These are phyloP conservation scores for Drosophila melanosoma DNA, from an alignment of 2,888 invertebrate genomes.

Conservation along the genomic window DNA sequence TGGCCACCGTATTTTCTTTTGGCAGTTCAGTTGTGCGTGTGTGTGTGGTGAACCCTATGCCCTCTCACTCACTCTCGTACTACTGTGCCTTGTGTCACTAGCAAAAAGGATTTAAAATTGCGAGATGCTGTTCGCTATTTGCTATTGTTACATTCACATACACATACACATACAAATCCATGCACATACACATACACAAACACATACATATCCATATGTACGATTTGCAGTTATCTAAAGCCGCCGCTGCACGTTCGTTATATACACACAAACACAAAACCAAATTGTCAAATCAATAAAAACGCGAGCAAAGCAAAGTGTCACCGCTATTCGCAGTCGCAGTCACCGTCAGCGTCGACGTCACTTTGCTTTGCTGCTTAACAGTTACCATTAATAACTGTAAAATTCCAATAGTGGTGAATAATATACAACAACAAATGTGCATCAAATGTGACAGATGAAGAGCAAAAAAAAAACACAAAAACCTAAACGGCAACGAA, in stretches of 20 bases:
- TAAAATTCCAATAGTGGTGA: slow-evolving; percentile 40
- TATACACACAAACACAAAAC: slow-evolving; percentile 11
- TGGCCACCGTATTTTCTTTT: slow-evolving; percentile 69
- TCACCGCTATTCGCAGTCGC: slow-evolving; percentile 30
- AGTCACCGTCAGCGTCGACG: slow-evolving; percentile 16
- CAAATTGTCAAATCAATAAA: slow-evolving; percentile 68
- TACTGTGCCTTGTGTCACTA: slow-evolving; percentile 11
- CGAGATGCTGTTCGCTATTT: slow-evolving; percentile 47
- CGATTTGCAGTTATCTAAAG: slow-evolving; percentile 59
- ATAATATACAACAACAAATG: slow-evolving; percentile 16
- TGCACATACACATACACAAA: not conserved
- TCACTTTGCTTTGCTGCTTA: slow-evolving; percentile 21
- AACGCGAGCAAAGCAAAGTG: slow-evolving; percentile 57
- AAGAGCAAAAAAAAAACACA: slow-evolving; percentile 5
- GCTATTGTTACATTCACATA: slow-evolving; percentile 29
- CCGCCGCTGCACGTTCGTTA: slow-evolving; percentile 27
- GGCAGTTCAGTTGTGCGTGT: slow-evolving; percentile 57
- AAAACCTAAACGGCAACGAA: slow-evolving; percentile 15
- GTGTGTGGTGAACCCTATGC: slow-evolving; percentile 57
- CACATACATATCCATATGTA: slow-evolving; percentile 2
- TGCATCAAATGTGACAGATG: slow-evolving; percentile 17
- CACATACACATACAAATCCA: not conserved
- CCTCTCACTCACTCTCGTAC: slow-evolving; percentile 30
- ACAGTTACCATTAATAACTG: slow-evolving; percentile 48
- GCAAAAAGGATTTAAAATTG: slow-evolving; percentile 57